Conservation (phyloP, 2,888 invertebrate species). For the Abrostola tripartita region DNA sequence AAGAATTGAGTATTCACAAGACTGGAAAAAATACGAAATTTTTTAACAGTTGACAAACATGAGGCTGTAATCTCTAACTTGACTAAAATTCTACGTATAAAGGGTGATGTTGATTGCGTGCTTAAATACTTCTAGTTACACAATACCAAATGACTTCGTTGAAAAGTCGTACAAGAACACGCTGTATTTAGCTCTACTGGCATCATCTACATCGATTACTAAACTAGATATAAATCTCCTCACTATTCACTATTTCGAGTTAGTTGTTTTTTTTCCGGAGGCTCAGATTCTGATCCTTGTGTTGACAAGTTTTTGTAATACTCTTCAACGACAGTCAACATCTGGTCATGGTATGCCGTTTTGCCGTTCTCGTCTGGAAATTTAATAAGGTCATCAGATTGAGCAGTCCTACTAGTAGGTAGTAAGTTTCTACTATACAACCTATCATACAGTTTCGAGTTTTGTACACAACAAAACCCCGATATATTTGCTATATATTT, state of each 20-base stretch:
- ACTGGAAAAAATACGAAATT: conserved; percentile 1
- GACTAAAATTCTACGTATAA: neutral
- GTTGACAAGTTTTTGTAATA: neutral
- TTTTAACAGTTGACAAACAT: neutral
- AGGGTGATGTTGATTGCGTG: neutral
- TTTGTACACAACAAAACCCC: no score
- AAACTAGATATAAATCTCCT: neutral
- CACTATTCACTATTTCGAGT: neutral
- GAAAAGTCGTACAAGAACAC: neutral
- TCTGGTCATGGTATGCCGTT: neutral
- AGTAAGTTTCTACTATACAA: no score
- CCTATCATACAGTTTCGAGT: no score
- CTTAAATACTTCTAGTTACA: neutral
- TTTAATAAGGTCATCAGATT: neutral
- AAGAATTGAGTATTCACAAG: neutral
- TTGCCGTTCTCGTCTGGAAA: neutral
- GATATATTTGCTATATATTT: no score
- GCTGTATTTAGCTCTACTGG: neutral
- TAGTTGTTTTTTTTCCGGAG: neutral
- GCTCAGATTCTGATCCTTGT: neutral
- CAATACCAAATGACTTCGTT: neutral
- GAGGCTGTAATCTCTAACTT: no score
- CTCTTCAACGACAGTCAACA: conserved; percentile 2
- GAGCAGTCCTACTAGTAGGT: neutral
- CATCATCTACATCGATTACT: neutral